phyloP scores from a whole-genome alignment of 2,797 vertebrate genomes.

The Eospalax fontanierii region DNA sequence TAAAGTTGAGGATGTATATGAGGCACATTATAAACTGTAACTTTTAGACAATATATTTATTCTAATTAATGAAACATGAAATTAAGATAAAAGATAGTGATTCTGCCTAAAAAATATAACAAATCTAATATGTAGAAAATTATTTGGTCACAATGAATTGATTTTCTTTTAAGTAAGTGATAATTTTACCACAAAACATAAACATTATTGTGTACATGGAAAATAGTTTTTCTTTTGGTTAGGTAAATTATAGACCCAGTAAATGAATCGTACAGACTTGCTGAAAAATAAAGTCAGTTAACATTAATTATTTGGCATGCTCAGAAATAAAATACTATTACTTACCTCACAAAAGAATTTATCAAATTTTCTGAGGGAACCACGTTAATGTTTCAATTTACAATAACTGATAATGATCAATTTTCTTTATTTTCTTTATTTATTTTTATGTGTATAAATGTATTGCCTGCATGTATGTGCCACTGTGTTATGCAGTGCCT shows the following conservation, averaged over 20 bases:
- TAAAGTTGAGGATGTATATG: not conserved
- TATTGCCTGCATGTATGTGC: no score
- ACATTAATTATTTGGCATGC: not conserved
- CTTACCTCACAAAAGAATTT: constrained; percentile 19
- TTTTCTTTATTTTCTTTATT: no score
- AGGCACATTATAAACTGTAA: not conserved
- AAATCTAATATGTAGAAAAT: constrained; percentile 11
- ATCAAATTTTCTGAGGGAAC: not conserved
- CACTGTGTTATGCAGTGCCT: no score
- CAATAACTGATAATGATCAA: constrained; percentile 14
- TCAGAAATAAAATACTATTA: constrained; percentile 35
- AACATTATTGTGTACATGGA: not conserved
- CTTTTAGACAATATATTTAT: not conserved
- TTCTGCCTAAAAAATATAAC: not conserved
- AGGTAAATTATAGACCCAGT: constrained; percentile 23
- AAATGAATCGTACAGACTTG: not conserved
- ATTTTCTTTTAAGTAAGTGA: not conserved
- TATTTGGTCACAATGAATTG: not conserved
- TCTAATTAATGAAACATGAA: not conserved
- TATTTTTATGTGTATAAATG: no score
- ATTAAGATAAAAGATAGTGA: constrained; percentile 18
- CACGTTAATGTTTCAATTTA: constrained; percentile 36
- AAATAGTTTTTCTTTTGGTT: constrained; percentile 43
- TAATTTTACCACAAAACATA: constrained; percentile 8
- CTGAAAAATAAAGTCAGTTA: not conserved